Conservation (phyloP, 2,888 invertebrate genomes). For the Ditylenchus weischeri region DNA sequence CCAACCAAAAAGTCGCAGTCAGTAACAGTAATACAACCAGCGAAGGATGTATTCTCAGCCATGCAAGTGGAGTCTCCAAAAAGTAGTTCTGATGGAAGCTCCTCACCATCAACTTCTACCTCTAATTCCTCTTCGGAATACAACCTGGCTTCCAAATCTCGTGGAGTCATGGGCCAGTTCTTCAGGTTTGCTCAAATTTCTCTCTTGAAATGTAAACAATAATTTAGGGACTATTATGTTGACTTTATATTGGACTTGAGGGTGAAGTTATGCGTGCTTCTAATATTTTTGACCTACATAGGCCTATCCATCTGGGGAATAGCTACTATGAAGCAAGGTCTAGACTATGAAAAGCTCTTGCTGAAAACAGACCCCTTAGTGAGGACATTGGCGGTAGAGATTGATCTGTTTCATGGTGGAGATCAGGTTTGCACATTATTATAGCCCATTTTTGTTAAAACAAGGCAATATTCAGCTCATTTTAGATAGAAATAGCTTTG, state of each 20-base stretch:
- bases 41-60: not conserved
- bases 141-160: constrained; percentile 37
- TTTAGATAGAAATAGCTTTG: constrained; percentile 54
- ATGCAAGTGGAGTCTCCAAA: not conserved
- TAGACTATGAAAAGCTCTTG: constrained; percentile 57
- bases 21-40: too few relatives aligned
- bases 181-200: constrained; percentile 32
- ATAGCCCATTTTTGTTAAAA: not conserved
- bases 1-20: too few relatives aligned
- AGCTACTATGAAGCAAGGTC: constrained; percentile 64
- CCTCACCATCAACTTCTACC: constrained; percentile 24
- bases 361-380: constrained; percentile 52
- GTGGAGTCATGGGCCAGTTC: constrained; percentile 50
- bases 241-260: constrained; percentile 51
- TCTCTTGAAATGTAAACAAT: constrained; percentile 12
- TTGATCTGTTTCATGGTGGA: constrained; percentile 57
- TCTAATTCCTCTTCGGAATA: constrained; percentile 25
- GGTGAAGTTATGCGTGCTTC: constrained; percentile 66
- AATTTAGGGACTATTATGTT: constrained; percentile 52
- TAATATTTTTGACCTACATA: constrained; percentile 75
- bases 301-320: constrained; percentile 73
- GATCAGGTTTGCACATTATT: constrained; percentile 55
- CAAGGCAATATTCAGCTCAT: not conserved
- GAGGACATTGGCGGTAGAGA: constrained; percentile 49
- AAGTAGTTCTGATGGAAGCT: constrained; percentile 4